phyloP scores from a whole-genome alignment of 2,113 vertebrate genomes.

The Orcinus orca region DNA sequence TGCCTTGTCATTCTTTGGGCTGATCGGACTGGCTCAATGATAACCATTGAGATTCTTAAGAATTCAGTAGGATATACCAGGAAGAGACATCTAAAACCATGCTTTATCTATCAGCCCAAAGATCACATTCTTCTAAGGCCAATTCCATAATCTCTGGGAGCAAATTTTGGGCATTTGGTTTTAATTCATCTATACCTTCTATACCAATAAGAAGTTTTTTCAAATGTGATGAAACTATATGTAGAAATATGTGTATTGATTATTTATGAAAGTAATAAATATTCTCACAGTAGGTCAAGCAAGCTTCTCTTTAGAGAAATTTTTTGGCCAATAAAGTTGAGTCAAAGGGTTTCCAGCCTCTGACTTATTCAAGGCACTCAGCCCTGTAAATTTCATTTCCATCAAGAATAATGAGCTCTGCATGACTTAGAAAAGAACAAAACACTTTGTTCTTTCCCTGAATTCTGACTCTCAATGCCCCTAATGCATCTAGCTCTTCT shows the following conservation, averaged over 20 bases:
- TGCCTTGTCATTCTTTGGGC: neutral
- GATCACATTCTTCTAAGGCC: neutral
- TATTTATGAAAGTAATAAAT: constrained; percentile 6
- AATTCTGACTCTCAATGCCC: neutral
- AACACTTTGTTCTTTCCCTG: neutral
- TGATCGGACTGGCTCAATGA: neutral
- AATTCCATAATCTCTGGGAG: neutral
- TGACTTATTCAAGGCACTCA: neutral
- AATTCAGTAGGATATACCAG: neutral
- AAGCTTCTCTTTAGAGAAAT: neutral
- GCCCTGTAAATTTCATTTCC: constrained; percentile 14
- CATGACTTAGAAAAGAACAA: neutral
- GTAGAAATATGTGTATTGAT: neutral
- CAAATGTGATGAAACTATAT: neutral
- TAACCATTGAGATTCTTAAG: neutral
- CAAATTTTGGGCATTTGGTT: neutral
- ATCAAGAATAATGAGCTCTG: constrained; percentile 1
- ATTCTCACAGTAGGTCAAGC: neutral
- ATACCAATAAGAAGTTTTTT: neutral
- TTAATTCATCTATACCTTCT: neutral
- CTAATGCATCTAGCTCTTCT: neutral
- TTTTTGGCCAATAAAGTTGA: neutral
- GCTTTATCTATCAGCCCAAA: neutral
- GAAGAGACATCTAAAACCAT: neutral
- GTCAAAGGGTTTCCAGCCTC: neutral